Conservation (phyloP, 2,888 invertebrate genomes). For the Acholoe squamosa region DNA sequence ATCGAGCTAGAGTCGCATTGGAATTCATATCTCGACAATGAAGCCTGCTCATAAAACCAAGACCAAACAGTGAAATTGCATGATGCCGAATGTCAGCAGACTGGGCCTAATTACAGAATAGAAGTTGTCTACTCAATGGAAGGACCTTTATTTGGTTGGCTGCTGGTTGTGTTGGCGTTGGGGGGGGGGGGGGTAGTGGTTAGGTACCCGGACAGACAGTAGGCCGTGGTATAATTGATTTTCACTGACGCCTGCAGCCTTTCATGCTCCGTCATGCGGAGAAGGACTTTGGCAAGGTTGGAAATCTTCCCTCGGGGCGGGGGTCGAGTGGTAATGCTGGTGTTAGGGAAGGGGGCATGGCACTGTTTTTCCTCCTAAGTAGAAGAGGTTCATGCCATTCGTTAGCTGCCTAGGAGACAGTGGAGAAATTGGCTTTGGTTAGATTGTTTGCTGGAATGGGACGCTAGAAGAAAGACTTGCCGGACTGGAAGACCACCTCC, state of each 20-base stretch:
- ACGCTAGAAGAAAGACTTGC: neutral
- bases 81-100: too few relatives aligned
- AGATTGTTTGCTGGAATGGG: neutral
- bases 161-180: neutral
- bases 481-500: neutral
- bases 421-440: neutral
- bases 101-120: neutral
- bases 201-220: neutral
- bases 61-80: too few relatives aligned
- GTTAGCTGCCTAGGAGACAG: neutral
- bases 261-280: constrained; percentile 27
- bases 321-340: neutral
- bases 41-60: too few relatives aligned
- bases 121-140: neutral
- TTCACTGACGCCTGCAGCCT: neutral
- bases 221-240: neutral
- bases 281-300: constrained; percentile 29
- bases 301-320: neutral
- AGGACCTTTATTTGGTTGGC: neutral
- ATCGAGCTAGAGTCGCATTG: too few relatives aligned
- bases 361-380: neutral
- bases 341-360: neutral
- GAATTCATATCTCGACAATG: too few relatives aligned
- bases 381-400: neutral
- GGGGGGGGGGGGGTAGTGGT: neutral